phyloP scores from a whole-genome alignment of 2,797 vertebrate genomes.

The Lerista edwardsae region DNA sequence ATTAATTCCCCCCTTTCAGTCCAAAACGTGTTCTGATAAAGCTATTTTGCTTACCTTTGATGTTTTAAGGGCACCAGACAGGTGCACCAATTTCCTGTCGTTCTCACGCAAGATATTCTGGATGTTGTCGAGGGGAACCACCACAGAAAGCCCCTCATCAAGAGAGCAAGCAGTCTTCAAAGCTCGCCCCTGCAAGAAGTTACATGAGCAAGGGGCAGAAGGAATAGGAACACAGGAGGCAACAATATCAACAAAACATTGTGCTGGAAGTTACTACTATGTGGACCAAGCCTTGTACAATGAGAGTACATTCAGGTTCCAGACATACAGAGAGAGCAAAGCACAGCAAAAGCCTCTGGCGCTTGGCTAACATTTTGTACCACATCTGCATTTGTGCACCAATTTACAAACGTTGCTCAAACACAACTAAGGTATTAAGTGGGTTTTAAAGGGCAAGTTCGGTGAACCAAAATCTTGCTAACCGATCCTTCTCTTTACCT shows the following conservation, averaged over 20 bases:
- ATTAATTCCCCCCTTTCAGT: conserved; percentile 2
- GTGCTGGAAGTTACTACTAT: neutral
- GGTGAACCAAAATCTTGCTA: no score
- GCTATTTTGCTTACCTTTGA: conserved; percentile 80
- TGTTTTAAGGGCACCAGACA: conserved; percentile 84
- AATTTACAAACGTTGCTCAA: no score
- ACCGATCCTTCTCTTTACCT: no score
- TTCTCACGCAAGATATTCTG: conserved; percentile 81
- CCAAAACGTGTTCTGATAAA: neutral
- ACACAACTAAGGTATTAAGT: no score
- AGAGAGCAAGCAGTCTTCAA: conserved; percentile 85
- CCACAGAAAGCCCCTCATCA: conserved; percentile 90
- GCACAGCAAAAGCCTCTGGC: no score
- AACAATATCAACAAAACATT: neutral
- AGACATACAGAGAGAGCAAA: neutral
- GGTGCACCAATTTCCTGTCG: conserved; percentile 86
- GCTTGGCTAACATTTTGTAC: no score
- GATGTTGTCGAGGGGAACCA: conserved; percentile 80
- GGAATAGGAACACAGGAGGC: neutral
- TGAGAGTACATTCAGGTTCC: neutral
- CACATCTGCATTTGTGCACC: no score
- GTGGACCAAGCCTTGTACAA: neutral
- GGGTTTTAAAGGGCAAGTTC: no score
- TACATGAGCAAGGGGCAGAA: conserved; percentile 11
- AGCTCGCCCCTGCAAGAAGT: conserved; percentile 82